Evolutionary conservation across 2,113 vertebrate species (phyloP).

Genomic region (Junco hyemalis): DNA sequence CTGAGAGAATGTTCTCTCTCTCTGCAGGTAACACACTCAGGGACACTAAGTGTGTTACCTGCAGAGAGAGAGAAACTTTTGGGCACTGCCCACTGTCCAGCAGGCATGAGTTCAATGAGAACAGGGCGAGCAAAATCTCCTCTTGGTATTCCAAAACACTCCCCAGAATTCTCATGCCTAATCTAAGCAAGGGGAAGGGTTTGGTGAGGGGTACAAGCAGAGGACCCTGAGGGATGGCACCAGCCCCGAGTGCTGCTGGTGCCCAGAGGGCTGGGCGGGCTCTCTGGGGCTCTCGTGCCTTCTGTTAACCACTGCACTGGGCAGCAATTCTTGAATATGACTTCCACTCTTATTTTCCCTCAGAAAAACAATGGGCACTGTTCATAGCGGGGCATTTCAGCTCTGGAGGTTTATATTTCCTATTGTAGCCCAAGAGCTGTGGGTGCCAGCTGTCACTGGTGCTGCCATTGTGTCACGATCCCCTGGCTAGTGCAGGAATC

Average conservation of each 20-base stretch:
- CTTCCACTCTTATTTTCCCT: slow-evolving; percentile 50
- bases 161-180: background rate
- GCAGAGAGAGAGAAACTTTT: too few relatives aligned
- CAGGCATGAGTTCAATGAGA: background rate
- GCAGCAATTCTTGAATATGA: slow-evolving; percentile 4
- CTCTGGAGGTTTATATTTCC: slow-evolving; percentile 79
- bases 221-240: background rate
- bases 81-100: background rate
- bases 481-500: slow-evolving; percentile 83
- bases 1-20: background rate
- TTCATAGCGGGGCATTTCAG: slow-evolving; percentile 75
- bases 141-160: background rate
- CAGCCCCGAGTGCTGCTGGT: fast-evolving
- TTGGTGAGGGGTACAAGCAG: background rate
- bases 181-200: background rate
- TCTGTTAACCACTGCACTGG: background rate
- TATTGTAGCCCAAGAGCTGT: slow-evolving; percentile 76
- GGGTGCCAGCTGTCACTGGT: slow-evolving; percentile 86
- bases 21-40: background rate
- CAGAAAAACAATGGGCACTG: slow-evolving; percentile 76
- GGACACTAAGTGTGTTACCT: too few relatives aligned
- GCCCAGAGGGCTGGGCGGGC: background rate
- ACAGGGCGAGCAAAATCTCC: background rate
- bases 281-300: background rate
- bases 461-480: slow-evolving; percentile 77